Percentiles rank a stretch among this genome's conserved stretches.
Conservation (phyloP, 2,888 invertebrate genomes). For the Muschampia plurimacula region DNA sequence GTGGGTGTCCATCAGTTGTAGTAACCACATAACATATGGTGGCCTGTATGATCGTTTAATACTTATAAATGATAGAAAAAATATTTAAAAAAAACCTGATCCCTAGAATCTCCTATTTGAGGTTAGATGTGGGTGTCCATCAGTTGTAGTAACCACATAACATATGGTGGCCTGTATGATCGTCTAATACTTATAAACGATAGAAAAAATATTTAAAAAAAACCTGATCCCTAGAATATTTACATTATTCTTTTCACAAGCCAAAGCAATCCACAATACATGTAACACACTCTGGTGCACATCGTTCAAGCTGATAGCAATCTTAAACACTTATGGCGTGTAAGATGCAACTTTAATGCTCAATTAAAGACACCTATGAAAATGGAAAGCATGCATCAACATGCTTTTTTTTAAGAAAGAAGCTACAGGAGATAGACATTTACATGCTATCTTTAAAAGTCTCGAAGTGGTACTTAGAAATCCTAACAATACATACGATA, state of each 20-base stretch:
- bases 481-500: no score
- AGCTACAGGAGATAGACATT: neutral
- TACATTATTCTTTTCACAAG: neutral
- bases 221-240: neutral
- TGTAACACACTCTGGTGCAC: constrained; percentile 47
- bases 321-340: constrained; percentile 39
- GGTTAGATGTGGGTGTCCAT: no score
- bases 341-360: constrained; percentile 36
- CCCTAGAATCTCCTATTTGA: no score
- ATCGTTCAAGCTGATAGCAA: constrained; percentile 49
- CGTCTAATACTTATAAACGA: no score
- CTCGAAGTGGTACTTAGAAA: neutral
- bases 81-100: neutral
- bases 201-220: neutral
- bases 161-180: no score
- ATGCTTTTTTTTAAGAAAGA: neutral
- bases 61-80: no score
- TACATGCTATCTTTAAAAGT: neutral
- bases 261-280: constrained; percentile 12
- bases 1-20: no score
- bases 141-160: no score
- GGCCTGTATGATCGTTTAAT: no score
- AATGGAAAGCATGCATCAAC: constrained; percentile 6
- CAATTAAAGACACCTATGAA: constrained; percentile 31
- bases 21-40: no score